Evolutionary conservation across 2,113 vertebrate genomes (phyloP).

Genomic region (Mormyrus iriodes): DNA sequence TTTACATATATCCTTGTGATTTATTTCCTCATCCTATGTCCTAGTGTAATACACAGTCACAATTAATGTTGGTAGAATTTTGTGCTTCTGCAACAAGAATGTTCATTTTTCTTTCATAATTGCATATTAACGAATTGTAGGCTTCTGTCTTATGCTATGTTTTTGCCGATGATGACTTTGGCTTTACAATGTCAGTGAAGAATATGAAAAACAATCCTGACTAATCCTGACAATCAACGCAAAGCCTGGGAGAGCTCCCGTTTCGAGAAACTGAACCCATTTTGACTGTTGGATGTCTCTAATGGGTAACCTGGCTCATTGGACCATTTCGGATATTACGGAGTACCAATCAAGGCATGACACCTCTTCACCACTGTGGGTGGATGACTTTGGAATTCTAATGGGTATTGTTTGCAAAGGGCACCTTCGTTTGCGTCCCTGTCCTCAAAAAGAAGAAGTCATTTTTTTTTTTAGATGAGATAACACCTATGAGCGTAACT

Average conservation of each 20-base stretch:
- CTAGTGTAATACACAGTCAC: not conserved
- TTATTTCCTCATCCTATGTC: not conserved
- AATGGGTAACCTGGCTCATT: constrained; percentile 31
- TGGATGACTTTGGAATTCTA: constrained; percentile 35
- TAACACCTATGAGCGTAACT: constrained; percentile 7
- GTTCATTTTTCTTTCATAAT: not conserved
- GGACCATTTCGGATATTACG: constrained; percentile 28
- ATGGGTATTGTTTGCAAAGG: constrained; percentile 48
- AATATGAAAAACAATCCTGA: not conserved
- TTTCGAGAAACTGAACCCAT: constrained; percentile 26
- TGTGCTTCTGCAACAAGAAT: not conserved
- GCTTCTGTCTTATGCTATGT: not conserved
- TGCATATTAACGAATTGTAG: not conserved
- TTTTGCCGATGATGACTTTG: not conserved
- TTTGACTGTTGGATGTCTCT: constrained; percentile 31
- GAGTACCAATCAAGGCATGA: constrained; percentile 14
- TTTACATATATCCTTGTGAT: not conserved
- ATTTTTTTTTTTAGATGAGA: constrained; percentile 30
- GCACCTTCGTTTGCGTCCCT: constrained; percentile 45
- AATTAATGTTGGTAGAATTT: not conserved
- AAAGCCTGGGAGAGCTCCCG: not conserved
- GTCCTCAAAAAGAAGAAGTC: constrained; percentile 28
- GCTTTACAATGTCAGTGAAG: not conserved
- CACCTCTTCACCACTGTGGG: constrained; percentile 27
- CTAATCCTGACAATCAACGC: not conserved